Evolutionary conservation across 2,797 vertebrate species (phyloP), one percentile per base, ranked within the genome.

Genomic region (Tokudaia tokunoshimensis): DNA sequence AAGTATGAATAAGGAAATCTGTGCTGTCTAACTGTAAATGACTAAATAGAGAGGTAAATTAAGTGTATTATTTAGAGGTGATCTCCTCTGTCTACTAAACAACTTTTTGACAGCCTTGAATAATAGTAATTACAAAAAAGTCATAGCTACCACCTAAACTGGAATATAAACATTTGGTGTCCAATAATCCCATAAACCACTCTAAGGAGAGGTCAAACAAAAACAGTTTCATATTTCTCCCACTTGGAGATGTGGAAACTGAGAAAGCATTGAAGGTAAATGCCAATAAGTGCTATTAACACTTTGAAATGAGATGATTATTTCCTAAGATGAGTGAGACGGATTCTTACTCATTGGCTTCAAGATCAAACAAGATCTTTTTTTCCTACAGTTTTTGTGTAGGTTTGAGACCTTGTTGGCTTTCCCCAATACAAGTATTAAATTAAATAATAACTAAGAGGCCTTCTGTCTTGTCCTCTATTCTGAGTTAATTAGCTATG

Each of bases 1-100:
- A 92, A 34, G 57, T 13, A 24, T 37, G 19, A 57, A 17, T 22
- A 65, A 41, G 22, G 0, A 59, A 3, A 8, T 3, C 3, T 37
- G 4, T 41, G 31, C 47, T 63, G 29, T 74, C 24, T 1, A 14
- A 50, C 59, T 31, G 59, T 24, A 24, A 41, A 78, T 24, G 44
- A 5, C 15, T 24, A 8, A 44, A 29, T 1, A 6, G 29, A 31
- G 6, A 41, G 20, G 5, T 2, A 11, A 22, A 4, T 61, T 14
- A 70, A 52, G 3, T 57, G 5, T 61, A 0, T 59, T 37, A 15
- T 59, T 41, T 59, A 7, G 22, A 59, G 22, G 24, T 41, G 24
- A 22, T 17, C 3, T 80, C 1, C 17, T 55, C 22, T 59, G 80
- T 59, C 55, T 59, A 57, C n/a, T 59, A 4, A 22, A 55, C 31